Percentiles rank a stretch among this genome's conserved stretches.
phyloP scores from a whole-genome alignment of 2,888 invertebrate species.

The Clivina fossor region DNA sequence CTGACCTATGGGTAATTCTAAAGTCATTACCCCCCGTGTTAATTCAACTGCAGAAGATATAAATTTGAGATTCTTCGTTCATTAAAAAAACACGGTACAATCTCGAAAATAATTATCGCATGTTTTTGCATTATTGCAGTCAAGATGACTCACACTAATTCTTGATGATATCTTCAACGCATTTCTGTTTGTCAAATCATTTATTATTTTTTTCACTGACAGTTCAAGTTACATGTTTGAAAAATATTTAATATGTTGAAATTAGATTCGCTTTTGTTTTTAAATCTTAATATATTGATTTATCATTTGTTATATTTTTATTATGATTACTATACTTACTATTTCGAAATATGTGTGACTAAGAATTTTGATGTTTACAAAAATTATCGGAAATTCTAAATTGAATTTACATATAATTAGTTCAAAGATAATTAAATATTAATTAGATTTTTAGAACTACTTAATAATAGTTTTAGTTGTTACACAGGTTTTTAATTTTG shows the following conservation, averaged over 20 bases:
- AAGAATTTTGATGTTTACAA: too few relatives aligned
- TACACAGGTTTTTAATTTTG: too few relatives aligned
- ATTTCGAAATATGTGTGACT: too few relatives aligned
- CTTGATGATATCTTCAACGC: too few relatives aligned
- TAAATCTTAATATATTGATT: too few relatives aligned
- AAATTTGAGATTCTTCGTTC: background rate
- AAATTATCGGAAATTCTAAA: background rate
- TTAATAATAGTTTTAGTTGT: too few relatives aligned
- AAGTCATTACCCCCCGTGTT: conserved; percentile 18
- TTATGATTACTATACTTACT: too few relatives aligned
- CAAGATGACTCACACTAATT: conserved; percentile 15
- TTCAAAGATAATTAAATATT: background rate
- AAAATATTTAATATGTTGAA: too few relatives aligned
- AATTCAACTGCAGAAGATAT: background rate
- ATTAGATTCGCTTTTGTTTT: too few relatives aligned
- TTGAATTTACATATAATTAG: background rate
- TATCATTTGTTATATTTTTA: too few relatives aligned
- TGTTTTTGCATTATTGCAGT: conserved; percentile 5
- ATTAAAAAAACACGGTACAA: conserved; percentile 12
- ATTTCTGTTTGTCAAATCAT: too few relatives aligned
- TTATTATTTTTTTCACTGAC: background rate
- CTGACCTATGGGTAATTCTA: conserved; percentile 26
- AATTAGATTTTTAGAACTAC: background rate
- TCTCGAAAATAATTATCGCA: background rate
- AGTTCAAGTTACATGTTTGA: background rate